Percentiles rank a stretch among this genome's conserved stretches.
phyloP scores from a whole-genome alignment of 2,113 vertebrate species.

The Callopanchax toddi region DNA sequence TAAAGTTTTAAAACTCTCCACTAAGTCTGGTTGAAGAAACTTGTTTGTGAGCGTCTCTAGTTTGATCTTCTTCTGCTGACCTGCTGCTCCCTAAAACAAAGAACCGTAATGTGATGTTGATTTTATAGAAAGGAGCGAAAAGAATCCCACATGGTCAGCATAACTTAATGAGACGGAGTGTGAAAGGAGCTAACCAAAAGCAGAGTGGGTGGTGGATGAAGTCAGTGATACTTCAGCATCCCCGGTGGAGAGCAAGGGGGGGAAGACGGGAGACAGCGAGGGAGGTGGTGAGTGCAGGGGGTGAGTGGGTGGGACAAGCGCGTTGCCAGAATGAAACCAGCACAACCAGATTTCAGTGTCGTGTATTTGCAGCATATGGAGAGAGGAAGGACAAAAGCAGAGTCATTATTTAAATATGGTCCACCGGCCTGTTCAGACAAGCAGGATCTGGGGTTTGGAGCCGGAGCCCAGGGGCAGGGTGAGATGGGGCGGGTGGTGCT shows the following conservation, averaged over 20 bases:
- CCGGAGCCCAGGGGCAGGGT: slow-evolving; percentile 41
- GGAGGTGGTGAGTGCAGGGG: slow-evolving; percentile 36
- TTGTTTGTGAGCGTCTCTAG: no score
- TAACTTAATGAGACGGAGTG: slow-evolving; percentile 68
- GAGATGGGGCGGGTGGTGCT: slow-evolving; percentile 10
- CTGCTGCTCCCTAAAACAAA: slow-evolving; percentile 32
- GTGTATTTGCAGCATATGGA: no score
- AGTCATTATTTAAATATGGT: slow-evolving; percentile 62
- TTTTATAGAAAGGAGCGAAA: neutral
- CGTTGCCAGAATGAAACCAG: neutral
- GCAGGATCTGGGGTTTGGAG: slow-evolving; percentile 49
- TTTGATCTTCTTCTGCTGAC: no score
- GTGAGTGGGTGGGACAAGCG: neutral
- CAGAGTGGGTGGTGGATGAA: slow-evolving; percentile 50
- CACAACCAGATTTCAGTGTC: no score
- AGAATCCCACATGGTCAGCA: slow-evolving; percentile 53
- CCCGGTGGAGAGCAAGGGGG: slow-evolving; percentile 23
- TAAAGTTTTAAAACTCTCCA: no score
- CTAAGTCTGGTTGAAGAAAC: no score
- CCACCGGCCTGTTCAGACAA: slow-evolving; percentile 63
- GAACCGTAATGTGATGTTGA: slow-evolving; percentile 40
- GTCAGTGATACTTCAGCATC: slow-evolving; percentile 71
- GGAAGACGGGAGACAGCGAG: slow-evolving; percentile 49
- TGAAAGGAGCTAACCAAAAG: slow-evolving; percentile 65
- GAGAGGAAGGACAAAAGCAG: slow-evolving; percentile 24